These are phyloP conservation scores for Troides aeacus DNA, from an alignment of 2,888 invertebrate species.

Conservation along the genomic window DNA sequence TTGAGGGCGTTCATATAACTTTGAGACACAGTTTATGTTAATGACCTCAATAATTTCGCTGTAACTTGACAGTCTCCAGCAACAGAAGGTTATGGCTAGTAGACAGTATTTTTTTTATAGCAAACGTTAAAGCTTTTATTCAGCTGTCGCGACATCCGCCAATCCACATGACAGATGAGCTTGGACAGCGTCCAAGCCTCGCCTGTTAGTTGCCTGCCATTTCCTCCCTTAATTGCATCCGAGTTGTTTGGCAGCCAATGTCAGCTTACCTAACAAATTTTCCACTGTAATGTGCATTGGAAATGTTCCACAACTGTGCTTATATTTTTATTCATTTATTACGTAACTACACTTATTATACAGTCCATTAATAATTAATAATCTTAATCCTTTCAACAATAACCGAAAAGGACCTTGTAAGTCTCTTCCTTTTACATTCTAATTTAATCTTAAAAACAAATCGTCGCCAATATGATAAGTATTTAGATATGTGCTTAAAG, in stretches of 20 bases:
- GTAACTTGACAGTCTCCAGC: neutral
- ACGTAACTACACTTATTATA: neutral
- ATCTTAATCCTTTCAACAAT: too few relatives aligned
- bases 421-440: too few relatives aligned
- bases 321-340: neutral
- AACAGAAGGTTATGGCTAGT: neutral
- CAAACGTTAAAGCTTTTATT: slow-evolving; percentile 12
- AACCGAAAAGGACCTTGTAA: too few relatives aligned
- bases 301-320: neutral
- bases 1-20: too few relatives aligned
- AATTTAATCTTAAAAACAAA: too few relatives aligned
- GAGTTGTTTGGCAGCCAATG: slow-evolving; percentile 18
- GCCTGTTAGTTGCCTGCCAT: slow-evolving; percentile 21
- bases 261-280: slow-evolving; percentile 1
- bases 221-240: slow-evolving; percentile 26
- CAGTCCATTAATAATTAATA: too few relatives aligned
- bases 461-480: too few relatives aligned
- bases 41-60: neutral
- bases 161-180: slow-evolving; percentile 20
- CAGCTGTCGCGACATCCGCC: slow-evolving; percentile 20
- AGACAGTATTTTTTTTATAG: neutral
- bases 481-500: too few relatives aligned
- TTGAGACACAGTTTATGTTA: too few relatives aligned
- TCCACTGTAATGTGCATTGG: slow-evolving; percentile 6
- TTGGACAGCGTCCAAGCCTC: slow-evolving; percentile 21